Base-by-base conservation (phyloP, 2,888 invertebrate genomes). In the Lordiphosa fenestrarum region DNA sequence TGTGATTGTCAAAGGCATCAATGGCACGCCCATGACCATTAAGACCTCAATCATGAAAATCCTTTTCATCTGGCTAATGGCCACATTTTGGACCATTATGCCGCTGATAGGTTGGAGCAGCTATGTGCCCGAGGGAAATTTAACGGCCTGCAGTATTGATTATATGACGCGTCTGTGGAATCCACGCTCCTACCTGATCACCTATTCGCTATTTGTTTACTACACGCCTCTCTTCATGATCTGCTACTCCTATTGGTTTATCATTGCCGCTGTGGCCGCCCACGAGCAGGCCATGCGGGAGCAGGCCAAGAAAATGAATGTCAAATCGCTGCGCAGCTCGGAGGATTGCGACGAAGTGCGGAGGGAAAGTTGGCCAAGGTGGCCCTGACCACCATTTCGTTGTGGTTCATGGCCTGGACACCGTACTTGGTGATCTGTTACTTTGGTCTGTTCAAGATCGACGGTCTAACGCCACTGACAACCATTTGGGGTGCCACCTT, bases 401-500 rank as follows among this genome's bases (percentile, higher is more conserved):
- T 97, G 67, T 98, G 96, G 95, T 94, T 97, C 90, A 93, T 96
- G 91, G 96, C 96, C 42, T 98, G 97, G 97, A 95, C 95, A 3
- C 96, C 96, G 2, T 97, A 96, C 86, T 90, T 96, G 69, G 93
- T 96, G 51, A 94, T 96, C 85, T 96, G 96, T 89, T 94, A 92
- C 82, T 91, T 94, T 57, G 96, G 96, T 36, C 93, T 96, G 53
- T 95, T 96, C 83, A 93, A 94, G 81, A 92, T 92, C 57, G 91
- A 92, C 7, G 93, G 92, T 36, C 93, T 96, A 78, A 94, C 92
- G 63, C 96, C 96, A 5, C 90, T 96, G 67, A 93, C 93, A 61
- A 95, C 95, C 52, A 95, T 96, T 89, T 95, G 96, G 95, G 95
- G 95, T 42, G 95, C 97, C 23, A 92, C 97, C 69, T 96, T 97